phyloP scores from a whole-genome alignment of 1,140 invertebrate species.

The Araneus ventricosus region DNA sequence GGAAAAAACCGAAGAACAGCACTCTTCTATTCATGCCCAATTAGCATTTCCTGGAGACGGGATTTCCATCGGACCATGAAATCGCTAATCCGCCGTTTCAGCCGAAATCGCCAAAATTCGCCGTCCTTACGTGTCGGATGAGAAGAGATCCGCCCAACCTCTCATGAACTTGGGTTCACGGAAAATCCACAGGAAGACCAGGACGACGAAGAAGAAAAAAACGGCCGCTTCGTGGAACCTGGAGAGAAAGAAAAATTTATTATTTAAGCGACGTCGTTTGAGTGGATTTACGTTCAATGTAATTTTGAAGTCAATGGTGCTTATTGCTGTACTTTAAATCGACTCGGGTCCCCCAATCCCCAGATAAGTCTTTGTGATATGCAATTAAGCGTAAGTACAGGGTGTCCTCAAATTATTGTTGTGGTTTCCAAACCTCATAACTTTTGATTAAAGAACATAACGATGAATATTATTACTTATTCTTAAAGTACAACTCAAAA shows the following conservation, averaged over 20 bases:
- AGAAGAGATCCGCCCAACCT: conserved; percentile 85
- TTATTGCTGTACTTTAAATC: too few species aligned
- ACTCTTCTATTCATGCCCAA: neutral
- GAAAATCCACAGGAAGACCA: conserved; percentile 93
- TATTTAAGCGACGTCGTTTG: neutral
- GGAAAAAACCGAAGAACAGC: neutral
- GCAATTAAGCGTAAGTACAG: too few species aligned
- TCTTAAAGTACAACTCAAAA: too few species aligned
- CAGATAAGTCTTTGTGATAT: too few species aligned
- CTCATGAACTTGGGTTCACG: conserved; percentile 89
- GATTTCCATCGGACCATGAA: neutral
- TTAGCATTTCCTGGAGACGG: neutral
- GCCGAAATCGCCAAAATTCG: too few species aligned
- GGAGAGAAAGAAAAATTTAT: neutral
- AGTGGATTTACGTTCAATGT: neutral
- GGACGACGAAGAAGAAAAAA: conserved; percentile 88
- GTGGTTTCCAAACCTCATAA: too few species aligned
- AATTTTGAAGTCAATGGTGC: too few species aligned
- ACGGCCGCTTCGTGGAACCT: conserved; percentile 89
- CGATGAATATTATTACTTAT: too few species aligned
- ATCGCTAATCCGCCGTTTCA: too few species aligned
- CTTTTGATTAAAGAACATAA: too few species aligned
- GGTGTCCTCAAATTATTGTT: too few species aligned
- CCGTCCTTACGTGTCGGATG: neutral
- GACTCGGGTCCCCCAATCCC: too few species aligned